phyloP scores from a whole-genome alignment of 2,888 invertebrate genomes.

The Disparrhopalites patrizii region DNA sequence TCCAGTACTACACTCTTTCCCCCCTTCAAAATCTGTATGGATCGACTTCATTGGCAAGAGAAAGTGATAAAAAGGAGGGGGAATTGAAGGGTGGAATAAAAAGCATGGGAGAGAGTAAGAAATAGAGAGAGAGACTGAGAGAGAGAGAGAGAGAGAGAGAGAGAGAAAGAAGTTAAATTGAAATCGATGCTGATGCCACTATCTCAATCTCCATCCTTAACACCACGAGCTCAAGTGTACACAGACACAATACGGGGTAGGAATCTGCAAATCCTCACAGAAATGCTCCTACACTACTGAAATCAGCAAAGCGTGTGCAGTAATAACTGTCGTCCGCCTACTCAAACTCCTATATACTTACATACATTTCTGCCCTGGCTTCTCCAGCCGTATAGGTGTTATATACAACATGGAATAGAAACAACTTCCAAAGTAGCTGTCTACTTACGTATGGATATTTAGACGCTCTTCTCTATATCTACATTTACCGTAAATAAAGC shows the following conservation, averaged over 20 bases:
- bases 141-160: not conserved
- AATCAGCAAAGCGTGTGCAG: too few species aligned
- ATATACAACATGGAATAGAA: too few species aligned
- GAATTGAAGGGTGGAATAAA: too few species aligned
- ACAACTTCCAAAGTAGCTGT: too few species aligned
- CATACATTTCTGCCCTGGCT: too few species aligned
- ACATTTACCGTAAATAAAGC: not conserved
- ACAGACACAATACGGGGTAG: not conserved
- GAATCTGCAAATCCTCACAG: not conserved
- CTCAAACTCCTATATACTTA: too few species aligned
- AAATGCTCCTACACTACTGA: too few species aligned
- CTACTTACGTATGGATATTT: not conserved
- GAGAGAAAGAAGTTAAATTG: conserved; percentile 13
- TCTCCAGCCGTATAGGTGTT: too few species aligned
- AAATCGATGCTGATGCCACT: conserved; percentile 21
- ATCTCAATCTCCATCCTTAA: conserved; percentile 5
- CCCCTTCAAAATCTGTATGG: not conserved
- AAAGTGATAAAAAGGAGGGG: conserved; percentile 12
- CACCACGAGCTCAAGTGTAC: not conserved
- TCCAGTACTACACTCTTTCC: too few species aligned
- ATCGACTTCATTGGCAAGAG: not conserved
- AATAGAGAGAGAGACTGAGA: not conserved
- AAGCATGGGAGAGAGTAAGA: too few species aligned
- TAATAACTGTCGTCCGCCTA: not conserved
- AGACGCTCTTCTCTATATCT: not conserved